Percentiles rank a stretch among this genome's conserved stretches.
phyloP scores from a whole-genome alignment of 37 sponge, comb jelly and placozoan genomes.

The Theonella swinhoei region DNA sequence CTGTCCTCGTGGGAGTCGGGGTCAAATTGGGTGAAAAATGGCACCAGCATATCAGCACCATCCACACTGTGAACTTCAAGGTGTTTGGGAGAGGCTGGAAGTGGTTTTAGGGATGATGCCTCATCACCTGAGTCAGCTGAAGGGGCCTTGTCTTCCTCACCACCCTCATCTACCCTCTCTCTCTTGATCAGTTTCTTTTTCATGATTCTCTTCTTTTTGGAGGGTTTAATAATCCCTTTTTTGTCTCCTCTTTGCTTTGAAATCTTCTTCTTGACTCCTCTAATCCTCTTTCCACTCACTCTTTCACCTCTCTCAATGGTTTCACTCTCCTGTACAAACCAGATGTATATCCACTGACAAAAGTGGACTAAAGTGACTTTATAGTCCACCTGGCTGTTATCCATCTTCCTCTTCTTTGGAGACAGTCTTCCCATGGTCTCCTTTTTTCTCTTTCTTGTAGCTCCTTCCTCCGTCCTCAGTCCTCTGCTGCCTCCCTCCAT shows the following conservation, averaged over 20 bases:
- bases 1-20: slow-evolving; percentile 57
- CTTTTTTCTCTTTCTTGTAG: neutral
- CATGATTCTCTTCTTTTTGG: neutral
- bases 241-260: neutral
- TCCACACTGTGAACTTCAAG: neutral
- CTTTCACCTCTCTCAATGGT: no score
- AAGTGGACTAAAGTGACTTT: no score
- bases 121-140: no score
- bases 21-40: slow-evolving; percentile 46
- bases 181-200: neutral
- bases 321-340: no score
- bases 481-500: neutral
- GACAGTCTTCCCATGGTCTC: neutral
- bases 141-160: neutral
- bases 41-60: neutral
- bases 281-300: neutral
- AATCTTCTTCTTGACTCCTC: neutral
- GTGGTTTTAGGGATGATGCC: no score
- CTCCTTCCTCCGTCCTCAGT: neutral
- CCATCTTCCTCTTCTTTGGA: neutral
- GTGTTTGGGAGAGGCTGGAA: neutral
- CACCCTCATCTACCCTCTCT: neutral
- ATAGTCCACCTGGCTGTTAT: neutral
- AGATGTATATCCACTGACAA: no score
- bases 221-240: neutral